Conservation (phyloP, 2,797 vertebrate species). For the Enteromius viviparus region DNA sequence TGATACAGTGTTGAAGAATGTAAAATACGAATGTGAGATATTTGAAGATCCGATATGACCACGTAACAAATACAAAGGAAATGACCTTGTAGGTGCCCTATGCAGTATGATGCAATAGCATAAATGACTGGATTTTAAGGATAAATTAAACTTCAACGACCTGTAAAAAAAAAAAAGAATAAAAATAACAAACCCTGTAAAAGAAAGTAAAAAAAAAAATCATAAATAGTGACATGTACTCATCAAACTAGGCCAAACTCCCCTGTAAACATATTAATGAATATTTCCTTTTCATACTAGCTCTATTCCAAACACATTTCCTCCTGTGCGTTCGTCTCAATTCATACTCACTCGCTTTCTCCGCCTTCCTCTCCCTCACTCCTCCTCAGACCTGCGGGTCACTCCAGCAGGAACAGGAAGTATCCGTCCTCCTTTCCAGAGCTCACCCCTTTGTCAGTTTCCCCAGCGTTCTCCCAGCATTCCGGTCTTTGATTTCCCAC, state of each 20-base stretch:
- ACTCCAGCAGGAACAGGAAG: constrained; percentile 61
- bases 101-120: background rate
- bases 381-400: constrained; percentile 58
- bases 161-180: background rate
- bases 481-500: constrained; percentile 58
- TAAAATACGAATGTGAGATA: background rate
- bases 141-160: background rate
- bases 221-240: constrained; percentile 41
- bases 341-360: constrained; percentile 55
- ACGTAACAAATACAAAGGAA: background rate
- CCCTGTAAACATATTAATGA: constrained; percentile 25
- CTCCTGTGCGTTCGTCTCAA: constrained; percentile 31
- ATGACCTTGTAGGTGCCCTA: background rate
- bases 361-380: constrained; percentile 47
- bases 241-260: constrained; percentile 33
- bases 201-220: background rate
- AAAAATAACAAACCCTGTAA: background rate
- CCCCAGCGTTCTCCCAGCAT: constrained; percentile 40
- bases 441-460: constrained; percentile 55
- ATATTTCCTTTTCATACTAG: constrained; percentile 36
- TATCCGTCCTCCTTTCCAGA: constrained; percentile 54
- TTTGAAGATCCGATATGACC: background rate
- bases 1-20: background rate
- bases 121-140: background rate
- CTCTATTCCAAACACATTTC: constrained; percentile 42